Conservation (phyloP, 2,797 vertebrate species). For the Apogon talboti region DNA sequence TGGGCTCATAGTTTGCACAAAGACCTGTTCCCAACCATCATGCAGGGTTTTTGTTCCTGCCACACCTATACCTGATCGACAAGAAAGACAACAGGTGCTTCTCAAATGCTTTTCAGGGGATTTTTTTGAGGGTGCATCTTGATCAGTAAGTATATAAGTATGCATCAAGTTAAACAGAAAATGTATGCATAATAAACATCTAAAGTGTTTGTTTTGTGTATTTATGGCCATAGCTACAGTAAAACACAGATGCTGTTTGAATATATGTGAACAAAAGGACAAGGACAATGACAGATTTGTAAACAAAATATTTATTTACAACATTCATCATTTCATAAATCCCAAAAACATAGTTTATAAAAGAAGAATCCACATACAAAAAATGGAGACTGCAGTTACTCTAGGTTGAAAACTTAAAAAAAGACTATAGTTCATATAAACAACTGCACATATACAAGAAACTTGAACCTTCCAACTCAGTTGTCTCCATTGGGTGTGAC, state of each 20-base stretch:
- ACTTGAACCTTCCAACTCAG: slow-evolving; percentile 9
- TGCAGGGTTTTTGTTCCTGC: slow-evolving; percentile 38
- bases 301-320: slow-evolving; percentile 80
- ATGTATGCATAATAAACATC: neutral
- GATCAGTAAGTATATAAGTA: neutral
- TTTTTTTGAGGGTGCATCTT: slow-evolving; percentile 1
- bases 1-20: slow-evolving; percentile 41
- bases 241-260: neutral
- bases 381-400: slow-evolving; percentile 4
- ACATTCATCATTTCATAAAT: slow-evolving; percentile 25
- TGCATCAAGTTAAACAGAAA: neutral
- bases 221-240: neutral
- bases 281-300: slow-evolving; percentile 40
- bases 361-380: slow-evolving; percentile 20
- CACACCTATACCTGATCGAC: slow-evolving; percentile 77
- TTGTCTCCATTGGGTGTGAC: slow-evolving; percentile 39
- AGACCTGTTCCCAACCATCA: slow-evolving; percentile 12
- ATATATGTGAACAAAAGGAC: slow-evolving; percentile 11
- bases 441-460: slow-evolving; percentile 16
- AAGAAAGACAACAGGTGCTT: slow-evolving; percentile 52
- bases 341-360: slow-evolving; percentile 29
- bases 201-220: no score
- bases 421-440: slow-evolving; percentile 19
- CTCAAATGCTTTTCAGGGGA: slow-evolving; percentile 4
- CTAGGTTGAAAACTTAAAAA: slow-evolving; percentile 5